These are phyloP conservation scores for Chamaetylas fuelleborni DNA, from an alignment of 2,113 vertebrate genomes.

Conservation along the genomic window DNA sequence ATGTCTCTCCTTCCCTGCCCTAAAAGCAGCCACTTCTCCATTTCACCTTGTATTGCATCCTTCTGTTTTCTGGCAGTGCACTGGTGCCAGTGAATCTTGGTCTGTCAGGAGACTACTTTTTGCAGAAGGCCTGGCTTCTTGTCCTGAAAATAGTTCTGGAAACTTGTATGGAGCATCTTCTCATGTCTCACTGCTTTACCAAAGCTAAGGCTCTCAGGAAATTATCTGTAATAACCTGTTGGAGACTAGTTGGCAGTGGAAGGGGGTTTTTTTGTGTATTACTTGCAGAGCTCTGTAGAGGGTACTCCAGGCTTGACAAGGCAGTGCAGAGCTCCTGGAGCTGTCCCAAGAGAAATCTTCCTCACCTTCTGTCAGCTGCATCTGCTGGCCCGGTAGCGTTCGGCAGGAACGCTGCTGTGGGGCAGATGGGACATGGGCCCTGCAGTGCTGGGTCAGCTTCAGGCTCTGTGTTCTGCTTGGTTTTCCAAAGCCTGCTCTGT, in stretches of 20 bases:
- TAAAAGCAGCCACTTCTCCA: fast-evolving
- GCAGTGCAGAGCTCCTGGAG: not conserved
- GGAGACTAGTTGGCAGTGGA: not conserved
- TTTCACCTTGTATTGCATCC: not conserved
- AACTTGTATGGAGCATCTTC: not conserved
- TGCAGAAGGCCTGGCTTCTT: not conserved
- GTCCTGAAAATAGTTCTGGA: not conserved
- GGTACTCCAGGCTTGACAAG: constrained; percentile 51
- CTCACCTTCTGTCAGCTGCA: not conserved
- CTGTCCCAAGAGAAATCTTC: not conserved
- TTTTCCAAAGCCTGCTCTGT: not conserved
- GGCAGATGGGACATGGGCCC: not conserved
- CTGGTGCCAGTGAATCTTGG: not conserved
- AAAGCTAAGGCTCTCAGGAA: not conserved
- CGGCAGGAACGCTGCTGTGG: not conserved
- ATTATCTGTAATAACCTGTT: not conserved
- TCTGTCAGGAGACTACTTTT: not conserved
- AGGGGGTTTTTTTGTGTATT: not conserved
- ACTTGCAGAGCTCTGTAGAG: constrained; percentile 60
- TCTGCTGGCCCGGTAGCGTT: not conserved
- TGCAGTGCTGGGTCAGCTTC: constrained; percentile 1
- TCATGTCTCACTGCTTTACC: not conserved
- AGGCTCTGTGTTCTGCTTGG: not conserved
- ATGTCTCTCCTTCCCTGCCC: not conserved
- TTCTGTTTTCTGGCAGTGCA: not conserved